Conservation (phyloP, 2,797 vertebrate genomes). For the Brotogeris chrysoptera region DNA sequence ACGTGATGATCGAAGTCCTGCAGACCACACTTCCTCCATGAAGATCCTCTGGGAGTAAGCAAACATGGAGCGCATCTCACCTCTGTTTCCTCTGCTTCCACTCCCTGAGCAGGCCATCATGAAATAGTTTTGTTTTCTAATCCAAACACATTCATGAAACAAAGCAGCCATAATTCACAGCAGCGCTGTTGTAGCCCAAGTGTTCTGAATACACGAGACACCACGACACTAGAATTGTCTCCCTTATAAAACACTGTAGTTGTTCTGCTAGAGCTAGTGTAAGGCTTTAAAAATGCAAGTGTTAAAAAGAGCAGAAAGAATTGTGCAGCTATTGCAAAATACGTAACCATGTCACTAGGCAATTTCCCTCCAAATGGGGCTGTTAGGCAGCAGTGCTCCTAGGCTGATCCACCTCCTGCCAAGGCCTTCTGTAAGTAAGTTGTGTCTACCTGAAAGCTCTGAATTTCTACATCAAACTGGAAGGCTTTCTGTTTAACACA, state of each 20-base stretch:
- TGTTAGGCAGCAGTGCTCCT: background rate
- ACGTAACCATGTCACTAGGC: background rate
- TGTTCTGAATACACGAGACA: background rate
- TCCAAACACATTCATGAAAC: background rate
- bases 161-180: background rate
- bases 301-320: conserved; percentile 43
- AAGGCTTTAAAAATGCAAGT: conserved; percentile 49
- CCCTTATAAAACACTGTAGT: background rate
- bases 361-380: background rate
- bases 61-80: background rate
- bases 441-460: background rate
- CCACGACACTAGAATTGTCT: background rate
- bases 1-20: background rate
- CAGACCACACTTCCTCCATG: background rate
- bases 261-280: background rate
- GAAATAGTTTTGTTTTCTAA: background rate
- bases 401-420: background rate
- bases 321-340: conserved; percentile 36
- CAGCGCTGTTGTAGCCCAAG: background rate
- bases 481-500: background rate
- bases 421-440: background rate
- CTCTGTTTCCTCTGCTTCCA: background rate
- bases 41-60: background rate
- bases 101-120: background rate
- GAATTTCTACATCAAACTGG: background rate